phyloP scores from a whole-genome alignment of 53 echinoderm and acorn worm genomes.

The Pentamera pediparva region DNA sequence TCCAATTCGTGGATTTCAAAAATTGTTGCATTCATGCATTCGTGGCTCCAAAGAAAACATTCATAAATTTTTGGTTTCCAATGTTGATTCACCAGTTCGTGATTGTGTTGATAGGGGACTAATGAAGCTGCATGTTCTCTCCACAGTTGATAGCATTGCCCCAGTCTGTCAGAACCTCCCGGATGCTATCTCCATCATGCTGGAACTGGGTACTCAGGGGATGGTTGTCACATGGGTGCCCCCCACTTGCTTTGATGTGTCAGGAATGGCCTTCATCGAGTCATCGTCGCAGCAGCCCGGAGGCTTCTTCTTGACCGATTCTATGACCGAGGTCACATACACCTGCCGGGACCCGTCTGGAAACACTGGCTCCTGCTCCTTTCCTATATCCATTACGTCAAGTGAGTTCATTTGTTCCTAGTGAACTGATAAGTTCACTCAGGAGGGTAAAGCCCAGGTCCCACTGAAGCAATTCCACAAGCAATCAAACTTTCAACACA shows the following conservation, averaged over 20 bases:
- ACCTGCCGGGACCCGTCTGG: constrained; percentile 33
- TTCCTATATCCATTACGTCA: constrained; percentile 48
- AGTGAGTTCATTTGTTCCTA: constrained; percentile 35
- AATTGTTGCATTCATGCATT: no score
- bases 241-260: constrained; percentile 57
- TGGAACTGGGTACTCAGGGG: constrained; percentile 41
- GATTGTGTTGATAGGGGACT: no score
- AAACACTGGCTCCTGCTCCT: constrained; percentile 27
- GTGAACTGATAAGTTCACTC: no score
- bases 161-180: constrained; percentile 4
- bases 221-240: constrained; percentile 27
- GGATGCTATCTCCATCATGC: background rate
- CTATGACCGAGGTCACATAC: constrained; percentile 28
- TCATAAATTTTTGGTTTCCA: no score
- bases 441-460: no score
- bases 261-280: constrained; percentile 30
- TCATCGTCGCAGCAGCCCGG: constrained; percentile 22
- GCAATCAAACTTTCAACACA: no score
- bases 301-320: constrained; percentile 32
- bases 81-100: no score
- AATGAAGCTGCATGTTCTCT: no score
- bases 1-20: no score
- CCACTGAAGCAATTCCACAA: no score
- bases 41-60: no score
- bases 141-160: constrained; percentile 13